phyloP scores from a whole-genome alignment of 2,113 vertebrate species.

The Tachuris rubrigastra region DNA sequence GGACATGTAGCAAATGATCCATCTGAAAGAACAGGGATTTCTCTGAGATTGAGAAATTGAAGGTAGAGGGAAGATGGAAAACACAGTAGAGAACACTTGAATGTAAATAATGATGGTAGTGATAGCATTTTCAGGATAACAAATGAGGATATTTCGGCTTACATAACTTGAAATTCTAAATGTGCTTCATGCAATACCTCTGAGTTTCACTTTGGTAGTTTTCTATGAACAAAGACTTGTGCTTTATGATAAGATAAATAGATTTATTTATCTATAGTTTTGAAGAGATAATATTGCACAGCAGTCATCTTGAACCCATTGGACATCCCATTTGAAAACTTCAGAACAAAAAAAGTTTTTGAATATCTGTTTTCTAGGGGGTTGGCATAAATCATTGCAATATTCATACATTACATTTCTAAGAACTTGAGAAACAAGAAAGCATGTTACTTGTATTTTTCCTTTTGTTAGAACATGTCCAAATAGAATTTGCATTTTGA shows the following conservation, averaged over 20 bases:
- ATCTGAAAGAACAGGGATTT: slow-evolving; percentile 66
- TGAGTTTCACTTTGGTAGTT: background rate
- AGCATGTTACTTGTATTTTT: background rate
- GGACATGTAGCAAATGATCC: slow-evolving; percentile 68
- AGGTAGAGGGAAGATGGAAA: background rate
- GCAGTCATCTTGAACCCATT: background rate
- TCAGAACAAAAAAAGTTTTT: background rate
- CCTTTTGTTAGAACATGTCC: background rate
- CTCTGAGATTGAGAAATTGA: background rate
- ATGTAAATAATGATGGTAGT: background rate
- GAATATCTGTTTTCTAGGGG: background rate
- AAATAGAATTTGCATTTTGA: background rate
- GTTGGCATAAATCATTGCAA: background rate
- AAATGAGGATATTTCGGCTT: background rate
- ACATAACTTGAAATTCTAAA: background rate
- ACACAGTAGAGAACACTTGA: background rate
- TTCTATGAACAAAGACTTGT: background rate
- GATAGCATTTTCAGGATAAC: background rate
- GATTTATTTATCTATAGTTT: background rate
- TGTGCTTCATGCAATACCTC: background rate
- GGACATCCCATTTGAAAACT: background rate
- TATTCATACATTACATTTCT: background rate
- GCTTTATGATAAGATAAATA: too few species aligned
- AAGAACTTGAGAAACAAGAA: background rate
- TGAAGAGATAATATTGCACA: background rate